phyloP scores from a whole-genome alignment of 2,888 invertebrate species.

The Melitaea athalia region DNA sequence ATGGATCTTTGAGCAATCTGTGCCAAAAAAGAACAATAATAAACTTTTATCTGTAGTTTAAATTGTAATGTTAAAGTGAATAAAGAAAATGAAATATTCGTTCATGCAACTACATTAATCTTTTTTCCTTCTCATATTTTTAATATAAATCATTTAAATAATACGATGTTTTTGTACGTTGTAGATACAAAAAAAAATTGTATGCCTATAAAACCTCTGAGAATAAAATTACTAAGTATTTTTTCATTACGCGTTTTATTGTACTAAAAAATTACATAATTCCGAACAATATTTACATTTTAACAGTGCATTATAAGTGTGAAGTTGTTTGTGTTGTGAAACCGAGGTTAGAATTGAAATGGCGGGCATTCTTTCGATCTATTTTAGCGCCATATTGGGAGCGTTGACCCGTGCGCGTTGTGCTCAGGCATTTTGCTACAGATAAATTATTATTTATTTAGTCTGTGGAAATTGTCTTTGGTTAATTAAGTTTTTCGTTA shows the following conservation, averaged over 20 bases:
- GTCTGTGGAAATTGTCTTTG: slow-evolving; percentile 11
- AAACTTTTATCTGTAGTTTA: too few relatives aligned
- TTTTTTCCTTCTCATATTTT: too few relatives aligned
- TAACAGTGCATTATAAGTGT: slow-evolving; percentile 44
- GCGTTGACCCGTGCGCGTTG: slow-evolving; percentile 56
- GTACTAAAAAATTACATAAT: neutral
- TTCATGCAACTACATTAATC: too few relatives aligned
- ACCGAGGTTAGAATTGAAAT: slow-evolving; percentile 76
- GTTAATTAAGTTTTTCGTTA: neutral
- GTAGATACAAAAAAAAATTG: neutral
- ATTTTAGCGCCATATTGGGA: slow-evolving; percentile 78
- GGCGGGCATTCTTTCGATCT: slow-evolving; percentile 78
- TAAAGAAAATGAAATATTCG: neutral
- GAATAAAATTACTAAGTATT: neutral
- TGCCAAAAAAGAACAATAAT: too few relatives aligned
- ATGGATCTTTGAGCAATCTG: too few relatives aligned
- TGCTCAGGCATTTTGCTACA: slow-evolving; percentile 25
- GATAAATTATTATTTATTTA: slow-evolving; percentile 29
- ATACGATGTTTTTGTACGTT: too few relatives aligned
- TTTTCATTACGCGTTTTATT: neutral
- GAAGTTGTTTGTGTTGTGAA: slow-evolving; percentile 55
- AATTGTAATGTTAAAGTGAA: too few relatives aligned
- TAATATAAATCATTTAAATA: too few relatives aligned
- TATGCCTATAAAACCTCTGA: neutral
- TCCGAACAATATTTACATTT: slow-evolving; percentile 26